Base-by-base conservation (phyloP, 1,140 invertebrate genomes). In the Spodoptera litura region DNA sequence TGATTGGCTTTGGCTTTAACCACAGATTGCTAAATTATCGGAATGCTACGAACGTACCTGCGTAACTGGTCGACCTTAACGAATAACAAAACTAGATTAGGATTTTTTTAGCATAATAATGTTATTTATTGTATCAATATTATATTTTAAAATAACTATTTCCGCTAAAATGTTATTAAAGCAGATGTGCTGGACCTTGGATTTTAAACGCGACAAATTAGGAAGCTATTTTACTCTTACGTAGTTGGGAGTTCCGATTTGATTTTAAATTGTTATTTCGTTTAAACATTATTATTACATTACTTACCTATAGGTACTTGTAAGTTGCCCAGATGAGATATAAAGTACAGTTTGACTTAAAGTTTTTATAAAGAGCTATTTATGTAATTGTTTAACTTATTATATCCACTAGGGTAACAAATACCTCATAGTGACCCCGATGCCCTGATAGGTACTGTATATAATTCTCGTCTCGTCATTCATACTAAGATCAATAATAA, bases 11-110 rank as follows among this genome's bases (percentile, higher is more conserved):
- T 44, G 38, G 38, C 38, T 44, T 6, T 44, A 9, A 56, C n/a
- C n/a, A 62, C 31, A 38, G 44, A 51, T 66, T 66, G 44, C 64
- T 12, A 51, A 66, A 66, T 66, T 66, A 51, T 15, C 44, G 38
- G 38, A 49, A 51, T 25, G 44, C 27, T 66, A 13, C 10, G 9
- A 35, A n/a, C 4, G 59, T 25, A 52, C n/a, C 10, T 66, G 44
- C 64, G 64, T 52, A 27, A 66, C 44, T 51, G n/a, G 38, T 66
- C 44, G 64, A 66, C 64, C 64, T 66, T 66, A 51, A 6, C 44
- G 12, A 27, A 27, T 6, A 31, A 66, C 44, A 66, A 66, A 15
- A 66, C 15, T 38, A 38, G 31, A 38, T 62, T 62, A 38, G 10
- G 62, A 51, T 25, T 15, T 66, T 25, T 49, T 66, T 66, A 27